Base-by-base conservation (phyloP, 2,888 invertebrate species). In the Bibio marci region DNA sequence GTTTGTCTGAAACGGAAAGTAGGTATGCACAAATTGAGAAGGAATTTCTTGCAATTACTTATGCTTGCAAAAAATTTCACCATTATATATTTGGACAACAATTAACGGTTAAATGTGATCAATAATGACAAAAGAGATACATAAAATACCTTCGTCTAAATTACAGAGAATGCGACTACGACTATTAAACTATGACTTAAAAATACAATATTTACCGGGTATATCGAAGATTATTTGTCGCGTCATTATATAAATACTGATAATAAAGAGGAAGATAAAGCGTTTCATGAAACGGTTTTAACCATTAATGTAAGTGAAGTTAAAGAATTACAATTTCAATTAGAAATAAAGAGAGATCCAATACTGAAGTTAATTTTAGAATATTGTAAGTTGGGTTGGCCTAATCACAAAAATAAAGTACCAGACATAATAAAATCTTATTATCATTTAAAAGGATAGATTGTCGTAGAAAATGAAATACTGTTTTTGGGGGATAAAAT, bases 1-100 rank as follows among this genome's bases (percentile, higher is more conserved):
- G 48, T 22, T 39, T 57, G n/a, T 50, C 44, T 11, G 30, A 41
- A 26, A 46, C 49, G 26, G 53, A 57, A 40, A 45, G 49, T 42
- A 53, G 49, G 28, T 56, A 53, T 46, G 47, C 55, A 4, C 56
- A 61, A 47, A 56, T 61, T 7, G 56, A 60, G 46, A 58, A 58
- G 42, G 55, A 59, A 44, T 40, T 54, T 3, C 44, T 58, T 34
- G 54, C 44, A 7, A 44, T 49, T n/a, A 27, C 41, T 2, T 49
- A 44, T 38, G 42, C 46, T 8, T 46, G 45, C 33, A 35, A 41
- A 27, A 41, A 43, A 40, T 49, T 47, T 40, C 43, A 46, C 28
- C 27, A 40, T 37, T 53, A 47, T 45, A 44, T 52, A 5, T 50
- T 48, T 47, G 51, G 52, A 4, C 35, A 45, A 13, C 38, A 49